Conservation (phyloP, 2,888 invertebrate genomes). For the Embidobia sp. region DNA sequence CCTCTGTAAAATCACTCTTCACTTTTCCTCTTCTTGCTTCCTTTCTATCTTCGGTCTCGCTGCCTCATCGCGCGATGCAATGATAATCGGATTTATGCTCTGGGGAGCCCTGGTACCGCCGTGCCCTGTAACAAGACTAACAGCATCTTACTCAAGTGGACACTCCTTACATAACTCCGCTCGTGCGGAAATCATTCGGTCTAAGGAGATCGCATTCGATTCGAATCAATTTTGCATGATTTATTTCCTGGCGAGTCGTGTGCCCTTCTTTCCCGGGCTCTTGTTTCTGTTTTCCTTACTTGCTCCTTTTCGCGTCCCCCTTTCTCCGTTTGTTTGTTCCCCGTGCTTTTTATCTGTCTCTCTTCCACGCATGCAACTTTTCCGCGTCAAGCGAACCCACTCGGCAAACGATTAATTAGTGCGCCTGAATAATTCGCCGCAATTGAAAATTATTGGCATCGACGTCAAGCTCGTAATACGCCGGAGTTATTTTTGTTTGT, state of each 20-base stretch:
- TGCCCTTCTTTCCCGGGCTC: too few relatives aligned
- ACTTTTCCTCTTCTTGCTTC: slow-evolving; percentile 60
- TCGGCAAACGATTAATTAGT: slow-evolving; percentile 49
- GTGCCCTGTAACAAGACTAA: slow-evolving; percentile 34
- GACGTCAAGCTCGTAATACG: slow-evolving; percentile 30
- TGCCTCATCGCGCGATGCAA: slow-evolving; percentile 53
- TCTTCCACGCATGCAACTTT: too few relatives aligned
- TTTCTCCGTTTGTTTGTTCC: not conserved
- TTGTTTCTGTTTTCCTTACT: not conserved
- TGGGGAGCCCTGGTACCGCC: slow-evolving; percentile 43
- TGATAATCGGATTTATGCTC: slow-evolving; percentile 65
- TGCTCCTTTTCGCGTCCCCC: not conserved
- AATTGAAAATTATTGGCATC: slow-evolving; percentile 31
- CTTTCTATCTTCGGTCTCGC: too few relatives aligned
- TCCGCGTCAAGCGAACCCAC: slow-evolving; percentile 1
- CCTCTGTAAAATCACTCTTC: slow-evolving; percentile 61
- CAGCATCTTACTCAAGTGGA: slow-evolving; percentile 58
- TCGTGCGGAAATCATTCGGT: slow-evolving; percentile 47
- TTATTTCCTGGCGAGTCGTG: slow-evolving; percentile 19
- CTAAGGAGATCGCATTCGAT: slow-evolving; percentile 47
- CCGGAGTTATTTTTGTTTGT: slow-evolving; percentile 40
- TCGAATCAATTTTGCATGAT: slow-evolving; percentile 48
- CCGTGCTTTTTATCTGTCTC: too few relatives aligned
- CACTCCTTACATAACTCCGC: slow-evolving; percentile 50
- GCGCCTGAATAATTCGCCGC: slow-evolving; percentile 29